These are phyloP conservation scores for Nomada lathburiana DNA, from an alignment of 2,888 invertebrate genomes.

Conservation along the genomic window DNA sequence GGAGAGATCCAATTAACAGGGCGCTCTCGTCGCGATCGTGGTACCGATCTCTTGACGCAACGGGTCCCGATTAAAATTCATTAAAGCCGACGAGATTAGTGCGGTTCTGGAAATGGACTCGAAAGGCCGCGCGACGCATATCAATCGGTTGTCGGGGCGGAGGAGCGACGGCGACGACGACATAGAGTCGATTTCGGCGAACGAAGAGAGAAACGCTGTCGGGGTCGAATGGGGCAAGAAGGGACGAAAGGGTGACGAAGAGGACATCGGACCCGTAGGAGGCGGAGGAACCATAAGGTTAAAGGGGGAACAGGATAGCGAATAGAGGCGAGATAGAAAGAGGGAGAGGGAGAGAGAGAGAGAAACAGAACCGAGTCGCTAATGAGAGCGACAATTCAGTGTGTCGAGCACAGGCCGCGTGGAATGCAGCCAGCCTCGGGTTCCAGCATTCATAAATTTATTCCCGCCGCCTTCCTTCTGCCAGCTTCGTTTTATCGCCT, in stretches of 20 bases:
- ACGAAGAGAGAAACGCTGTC: neutral
- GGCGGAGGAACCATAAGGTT: constrained; percentile 29
- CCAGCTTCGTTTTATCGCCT: constrained; percentile 79
- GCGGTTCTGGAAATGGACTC: constrained; percentile 80
- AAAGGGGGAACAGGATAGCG: constrained; percentile 32
- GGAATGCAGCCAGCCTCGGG: constrained; percentile 80
- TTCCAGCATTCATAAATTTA: constrained; percentile 82
- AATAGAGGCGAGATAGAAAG: constrained; percentile 35
- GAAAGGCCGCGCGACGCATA: constrained; percentile 79
- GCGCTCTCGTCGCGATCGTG: constrained; percentile 50
- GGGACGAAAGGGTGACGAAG: constrained; percentile 14
- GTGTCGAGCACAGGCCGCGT: constrained; percentile 79
- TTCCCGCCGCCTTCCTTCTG: constrained; percentile 78
- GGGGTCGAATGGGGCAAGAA: neutral
- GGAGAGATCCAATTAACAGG: constrained; percentile 44
- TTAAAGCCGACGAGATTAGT: constrained; percentile 78
- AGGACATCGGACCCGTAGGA: constrained; percentile 41
- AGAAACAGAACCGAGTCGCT: constrained; percentile 74
- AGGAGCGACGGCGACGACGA: constrained; percentile 50
- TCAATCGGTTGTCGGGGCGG: constrained; percentile 76
- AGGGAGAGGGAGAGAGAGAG: constrained; percentile 55
- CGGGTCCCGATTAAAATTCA: constrained; percentile 79
- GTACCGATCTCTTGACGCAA: constrained; percentile 64
- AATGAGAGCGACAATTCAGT: constrained; percentile 83
- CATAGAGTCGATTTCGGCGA: neutral